Evolutionary conservation across 64 coral and sea anemone species (phyloP), one percentile per base, ranked within the genome.

Genomic region (Stichodactyla helianthus): DNA sequence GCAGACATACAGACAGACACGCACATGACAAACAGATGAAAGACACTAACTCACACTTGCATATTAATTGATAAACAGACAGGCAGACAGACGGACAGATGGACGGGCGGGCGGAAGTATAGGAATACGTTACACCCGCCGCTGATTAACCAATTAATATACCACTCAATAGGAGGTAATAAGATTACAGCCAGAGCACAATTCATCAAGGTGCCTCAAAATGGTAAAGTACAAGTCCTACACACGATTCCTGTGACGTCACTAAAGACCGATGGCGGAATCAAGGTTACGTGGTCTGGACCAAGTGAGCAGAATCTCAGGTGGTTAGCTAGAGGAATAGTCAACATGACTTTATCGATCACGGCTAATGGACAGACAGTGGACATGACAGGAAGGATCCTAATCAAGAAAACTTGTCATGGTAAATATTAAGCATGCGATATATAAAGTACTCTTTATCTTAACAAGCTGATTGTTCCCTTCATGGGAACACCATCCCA

Each of bases 341-440:
- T 91, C n/a, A 82, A 86, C 52, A 68, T 91, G 31, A 91, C 90
- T 10, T 1, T 91, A 44, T 53, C 53, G 10, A 23, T 91, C 55
- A 91, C 59, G 14, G 86, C 90, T 25, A 77, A 20, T 20, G 90
- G 31, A 4, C n/a, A 87, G 20, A 31, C 28, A 3, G 53, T 65
- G 19, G 59, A 87, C 53, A 77, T 91, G 25, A 91, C 60, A 12
- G 90, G 90, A 31, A 82, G 59, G 17, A 87, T 91, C 23, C 22
- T 19, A 53, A 77, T 91, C 61, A 91, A 91, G 77, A 86, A 78
- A 27, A 86, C 90, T 65, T 91, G 90, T 10, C 87, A 91, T 54
- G 77, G 90, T 91, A 61, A 87, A 85, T 91, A 44, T 44, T 44
- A 44, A 44, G 35, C 35, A 44, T 44, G 35, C 35, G 35, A 44